Conservation (phyloP, 2,113 vertebrate genomes). For the Limanda limanda region DNA sequence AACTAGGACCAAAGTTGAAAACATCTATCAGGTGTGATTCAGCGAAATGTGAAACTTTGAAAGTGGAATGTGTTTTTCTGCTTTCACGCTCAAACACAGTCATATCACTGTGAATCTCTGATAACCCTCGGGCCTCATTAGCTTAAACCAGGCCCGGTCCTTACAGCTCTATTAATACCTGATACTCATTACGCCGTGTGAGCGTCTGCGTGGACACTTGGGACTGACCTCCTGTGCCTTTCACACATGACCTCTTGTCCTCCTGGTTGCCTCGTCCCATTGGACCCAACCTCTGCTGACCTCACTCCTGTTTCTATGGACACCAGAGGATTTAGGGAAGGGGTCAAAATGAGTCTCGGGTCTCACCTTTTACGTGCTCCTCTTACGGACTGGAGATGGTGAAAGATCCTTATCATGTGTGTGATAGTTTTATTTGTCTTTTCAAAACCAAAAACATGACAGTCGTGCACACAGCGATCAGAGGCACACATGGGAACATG, state of each 20-base stretch:
- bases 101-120: conserved; percentile 62
- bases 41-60: conserved; percentile 37
- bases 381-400: background rate
- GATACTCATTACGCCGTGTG: conserved; percentile 46
- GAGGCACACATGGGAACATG: no score
- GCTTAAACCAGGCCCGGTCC: conserved; percentile 31
- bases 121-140: conserved; percentile 75
- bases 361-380: conserved; percentile 4
- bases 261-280: conserved; percentile 13
- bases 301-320: conserved; percentile 65
- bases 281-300: conserved; percentile 63
- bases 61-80: conserved; percentile 18
- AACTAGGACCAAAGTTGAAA: background rate
- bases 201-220: conserved; percentile 30
- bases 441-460: no score
- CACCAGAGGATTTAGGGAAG: conserved; percentile 49
- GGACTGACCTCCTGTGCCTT: conserved; percentile 45
- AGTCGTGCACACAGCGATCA: no score
- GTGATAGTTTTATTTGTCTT: background rate
- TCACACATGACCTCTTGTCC: conserved; percentile 66
- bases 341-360: conserved; percentile 10
- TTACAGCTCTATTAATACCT: conserved; percentile 66
- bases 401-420: background rate
- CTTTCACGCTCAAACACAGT: conserved; percentile 27
- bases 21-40: conserved; percentile 9